Evolutionary conservation across 2,888 invertebrate genomes (phyloP).

Genomic region (Spialia ferax): DNA sequence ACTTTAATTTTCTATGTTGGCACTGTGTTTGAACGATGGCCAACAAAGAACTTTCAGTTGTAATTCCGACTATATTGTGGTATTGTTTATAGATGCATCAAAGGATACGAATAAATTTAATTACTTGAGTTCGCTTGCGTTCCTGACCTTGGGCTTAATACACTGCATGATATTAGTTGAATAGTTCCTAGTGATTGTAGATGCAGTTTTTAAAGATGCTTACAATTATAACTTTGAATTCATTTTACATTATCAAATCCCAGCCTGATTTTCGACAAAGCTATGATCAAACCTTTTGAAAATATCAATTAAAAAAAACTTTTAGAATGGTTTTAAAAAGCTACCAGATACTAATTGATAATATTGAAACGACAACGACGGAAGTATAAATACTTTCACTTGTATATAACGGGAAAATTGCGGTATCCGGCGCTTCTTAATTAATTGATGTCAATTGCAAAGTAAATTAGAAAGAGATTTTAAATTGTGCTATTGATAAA

Average conservation of each 20-base stretch:
- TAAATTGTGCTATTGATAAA: background rate
- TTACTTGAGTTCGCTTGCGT: slow-evolving; percentile 24
- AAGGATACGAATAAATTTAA: slow-evolving; percentile 24
- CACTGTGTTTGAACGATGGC: slow-evolving; percentile 3
- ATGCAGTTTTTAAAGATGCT: background rate
- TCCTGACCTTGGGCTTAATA: slow-evolving; percentile 54
- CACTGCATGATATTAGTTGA: slow-evolving; percentile 41
- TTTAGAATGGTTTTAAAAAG: too few species aligned
- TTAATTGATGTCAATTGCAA: too few species aligned
- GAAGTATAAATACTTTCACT: too few species aligned
- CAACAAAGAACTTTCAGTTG: slow-evolving; percentile 7
- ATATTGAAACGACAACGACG: too few species aligned
- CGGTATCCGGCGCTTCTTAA: too few species aligned
- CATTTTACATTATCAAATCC: too few species aligned
- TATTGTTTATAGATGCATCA: slow-evolving; percentile 8
- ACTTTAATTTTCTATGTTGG: slow-evolving; percentile 2
- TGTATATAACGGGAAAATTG: too few species aligned
- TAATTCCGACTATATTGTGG: background rate
- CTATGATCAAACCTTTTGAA: too few species aligned
- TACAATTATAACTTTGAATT: too few species aligned
- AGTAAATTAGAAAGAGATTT: background rate
- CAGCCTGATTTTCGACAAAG: too few species aligned
- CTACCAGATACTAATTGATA: too few species aligned
- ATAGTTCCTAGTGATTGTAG: background rate
- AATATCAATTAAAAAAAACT: too few species aligned